Evolutionary conservation across 92 coral and sea anemone species (phyloP), one percentile per base, ranked within the genome.

Genomic region (Porites divaricata): DNA sequence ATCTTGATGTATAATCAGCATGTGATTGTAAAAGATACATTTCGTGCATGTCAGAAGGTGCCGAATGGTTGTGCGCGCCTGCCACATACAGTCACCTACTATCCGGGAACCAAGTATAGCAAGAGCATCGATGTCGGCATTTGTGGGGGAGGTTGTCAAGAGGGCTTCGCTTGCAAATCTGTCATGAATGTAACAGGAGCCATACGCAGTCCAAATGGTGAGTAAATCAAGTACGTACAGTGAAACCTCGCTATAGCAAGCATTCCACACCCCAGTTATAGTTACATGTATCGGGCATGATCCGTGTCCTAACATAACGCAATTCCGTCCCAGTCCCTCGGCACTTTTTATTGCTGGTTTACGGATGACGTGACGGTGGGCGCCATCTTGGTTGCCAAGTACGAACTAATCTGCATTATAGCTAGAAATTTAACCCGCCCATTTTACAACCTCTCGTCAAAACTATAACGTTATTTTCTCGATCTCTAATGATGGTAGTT

Each of bases 11-110:
- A 62, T 2, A 26, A 22, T 21, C 17, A 45, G 11, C 21, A 23
- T 45, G 56, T 77, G 17, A 19, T 41, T 2, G 24, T 11, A 14
- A 24, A 8, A 13, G 70, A 57, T 2, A 62, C 56, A 41, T 49
- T 77, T 28, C 81, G 45, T 58, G 48, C 57, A 20, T 79, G 83
- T 52, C 83, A 79, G 83, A 67, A 23, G 24, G 74, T 13, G 45
- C 20, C 83, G 1, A 11, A 35, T 21, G 15, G 64, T 6, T 79
- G 83, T 53, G 65, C 24, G 51, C 83, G 83, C 4, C 23, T n/a
- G 2, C 71, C 83, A 5, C 66, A 24, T 20, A 65, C 17, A 25
- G 63, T 79, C 63, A 79, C 61, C 19, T 79, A 10, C 8, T 79
- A 79, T 19, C 74, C 74, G 20, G 64, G 74, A 66, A 79, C 63